A percentile compares a stretch with the other conserved stretches of the same genome.
These are phyloP conservation scores for Hyposoter didymator DNA, from an alignment of 2,888 invertebrate genomes.

Conservation along the genomic window DNA sequence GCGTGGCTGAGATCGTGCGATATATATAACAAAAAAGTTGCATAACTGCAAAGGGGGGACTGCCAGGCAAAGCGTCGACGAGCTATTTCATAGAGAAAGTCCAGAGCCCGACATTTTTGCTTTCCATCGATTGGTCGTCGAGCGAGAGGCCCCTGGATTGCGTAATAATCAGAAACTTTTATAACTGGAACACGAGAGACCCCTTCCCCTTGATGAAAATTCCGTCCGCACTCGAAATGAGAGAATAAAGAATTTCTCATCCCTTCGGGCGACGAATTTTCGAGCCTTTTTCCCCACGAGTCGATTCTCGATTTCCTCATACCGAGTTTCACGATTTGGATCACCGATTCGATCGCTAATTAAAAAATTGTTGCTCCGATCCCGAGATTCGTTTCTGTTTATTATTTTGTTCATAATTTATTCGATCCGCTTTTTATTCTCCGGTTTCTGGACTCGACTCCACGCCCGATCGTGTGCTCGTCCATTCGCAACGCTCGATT, in stretches of 20 bases:
- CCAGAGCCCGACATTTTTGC: constrained; percentile 72
- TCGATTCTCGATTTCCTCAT: constrained; percentile 20
- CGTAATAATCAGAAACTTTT: constrained; percentile 66
- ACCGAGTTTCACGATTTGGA: neutral
- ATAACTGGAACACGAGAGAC: constrained; percentile 66
- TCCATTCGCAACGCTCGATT: neutral
- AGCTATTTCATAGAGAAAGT: constrained; percentile 84
- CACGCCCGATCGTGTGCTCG: neutral
- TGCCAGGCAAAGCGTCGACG: constrained; percentile 74
- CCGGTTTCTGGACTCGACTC: neutral
- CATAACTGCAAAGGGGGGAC: constrained; percentile 76
- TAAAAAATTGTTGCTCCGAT: neutral
- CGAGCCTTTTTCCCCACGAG: neutral
- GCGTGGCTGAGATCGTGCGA: constrained; percentile 19
- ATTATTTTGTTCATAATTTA: neutral
- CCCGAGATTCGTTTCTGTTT: neutral
- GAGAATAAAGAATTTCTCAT: constrained; percentile 6
- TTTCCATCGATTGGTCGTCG: constrained; percentile 79
- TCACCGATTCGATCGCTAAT: neutral
- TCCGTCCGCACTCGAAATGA: too few relatives aligned
- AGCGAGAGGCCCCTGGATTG: constrained; percentile 52
- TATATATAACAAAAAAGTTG: constrained; percentile 73
- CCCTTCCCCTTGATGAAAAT: neutral
- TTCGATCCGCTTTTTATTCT: neutral
- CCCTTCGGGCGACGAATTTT: constrained; percentile 27